Percentiles rank a stretch among this genome's conserved stretches.
Conservation (phyloP, 2,797 vertebrate species). For the Clarias platycephalus region DNA sequence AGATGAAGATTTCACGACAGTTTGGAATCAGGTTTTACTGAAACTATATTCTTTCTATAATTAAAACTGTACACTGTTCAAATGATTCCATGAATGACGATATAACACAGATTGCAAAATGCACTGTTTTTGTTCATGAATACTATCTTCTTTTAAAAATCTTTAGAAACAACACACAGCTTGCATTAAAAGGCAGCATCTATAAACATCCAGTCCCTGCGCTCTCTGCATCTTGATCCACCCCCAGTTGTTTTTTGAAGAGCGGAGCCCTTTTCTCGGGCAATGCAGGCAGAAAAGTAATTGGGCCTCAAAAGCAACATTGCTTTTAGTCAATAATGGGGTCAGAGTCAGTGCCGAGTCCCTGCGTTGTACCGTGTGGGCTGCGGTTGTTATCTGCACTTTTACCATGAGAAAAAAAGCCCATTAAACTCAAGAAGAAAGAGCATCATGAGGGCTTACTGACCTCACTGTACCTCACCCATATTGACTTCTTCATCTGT, state of each 20-base stretch:
- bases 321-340: conserved; percentile 43
- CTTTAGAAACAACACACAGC: not conserved
- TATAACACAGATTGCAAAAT: not conserved
- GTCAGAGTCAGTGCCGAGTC: conserved; percentile 26
- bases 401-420: conserved; percentile 32
- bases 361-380: conserved; percentile 30
- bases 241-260: conserved; percentile 31
- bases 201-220: not conserved
- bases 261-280: conserved; percentile 18
- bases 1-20: not conserved
- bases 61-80: not conserved
- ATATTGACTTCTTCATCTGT: conserved; percentile 24
- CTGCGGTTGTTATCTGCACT: conserved; percentile 33
- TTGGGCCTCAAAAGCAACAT: conserved; percentile 28
- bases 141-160: not conserved
- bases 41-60: not conserved
- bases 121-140: not conserved
- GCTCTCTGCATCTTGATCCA: conserved; percentile 10
- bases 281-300: conserved; percentile 19
- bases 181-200: not conserved
- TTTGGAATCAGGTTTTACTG: not conserved
- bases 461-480: conserved; percentile 19
- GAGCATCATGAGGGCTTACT: conserved; percentile 7
- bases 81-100: not conserved
- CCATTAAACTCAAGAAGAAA: conserved; percentile 29